Conservation (phyloP, 2,888 invertebrate species). For the Crioceris asparagi region DNA sequence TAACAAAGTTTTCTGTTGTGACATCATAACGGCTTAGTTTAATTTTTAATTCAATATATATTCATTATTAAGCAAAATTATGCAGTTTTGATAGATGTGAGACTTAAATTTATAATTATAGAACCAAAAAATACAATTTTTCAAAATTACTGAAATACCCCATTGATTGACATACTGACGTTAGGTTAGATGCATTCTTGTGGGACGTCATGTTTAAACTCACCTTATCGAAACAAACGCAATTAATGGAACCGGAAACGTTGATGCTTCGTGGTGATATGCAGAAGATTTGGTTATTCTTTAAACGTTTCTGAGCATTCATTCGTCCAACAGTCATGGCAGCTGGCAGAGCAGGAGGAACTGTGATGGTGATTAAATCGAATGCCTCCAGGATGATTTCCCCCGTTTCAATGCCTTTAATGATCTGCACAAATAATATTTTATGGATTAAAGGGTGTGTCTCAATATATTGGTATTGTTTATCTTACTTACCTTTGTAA, state of each 20-base stretch:
- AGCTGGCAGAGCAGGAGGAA: conserved; percentile 90
- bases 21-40: too few relatives aligned
- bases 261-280: conserved; percentile 90
- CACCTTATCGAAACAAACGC: conserved; percentile 87
- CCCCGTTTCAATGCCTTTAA: conserved; percentile 47
- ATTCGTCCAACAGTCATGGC: conserved; percentile 93
- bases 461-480: neutral
- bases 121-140: too few relatives aligned
- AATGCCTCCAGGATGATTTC: conserved; percentile 69
- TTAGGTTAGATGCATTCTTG: too few relatives aligned
- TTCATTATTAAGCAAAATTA: too few relatives aligned
- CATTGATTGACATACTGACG: too few relatives aligned
- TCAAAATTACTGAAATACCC: too few relatives aligned
- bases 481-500: conserved; percentile 57
- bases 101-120: too few relatives aligned
- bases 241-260: conserved; percentile 81
- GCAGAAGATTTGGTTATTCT: conserved; percentile 71
- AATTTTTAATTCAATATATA: too few relatives aligned
- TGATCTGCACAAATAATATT: conserved; percentile 37
- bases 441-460: neutral
- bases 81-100: too few relatives aligned
- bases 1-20: too few relatives aligned
- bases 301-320: conserved; percentile 78
- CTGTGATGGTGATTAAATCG: conserved; percentile 90
- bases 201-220: too few relatives aligned